Base-by-base conservation (phyloP, 2,113 vertebrate species). In the Microtus montanus region DNA sequence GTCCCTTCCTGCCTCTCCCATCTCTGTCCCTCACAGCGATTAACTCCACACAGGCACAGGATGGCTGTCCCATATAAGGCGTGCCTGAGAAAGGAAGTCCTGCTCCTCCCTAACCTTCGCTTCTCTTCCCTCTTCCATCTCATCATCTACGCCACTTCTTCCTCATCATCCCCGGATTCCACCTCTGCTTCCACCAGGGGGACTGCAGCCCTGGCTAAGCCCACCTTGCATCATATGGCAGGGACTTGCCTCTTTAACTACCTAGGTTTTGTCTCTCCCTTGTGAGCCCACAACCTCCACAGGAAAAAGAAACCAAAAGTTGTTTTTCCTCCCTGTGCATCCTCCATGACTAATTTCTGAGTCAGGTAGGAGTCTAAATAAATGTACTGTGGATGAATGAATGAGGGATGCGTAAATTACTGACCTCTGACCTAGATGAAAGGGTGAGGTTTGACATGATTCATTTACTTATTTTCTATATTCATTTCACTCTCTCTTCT, bases 1-100 rank as follows among this genome's bases (percentile, higher is more conserved):
- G 33, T 19, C 24, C 26, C 22, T 28, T 24, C 75, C 28, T 28
- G n/a, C 26, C 52, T 77, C 71, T 15, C 33, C 15, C 2, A 49
- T 4, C 20, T 1, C 47, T 63, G 49, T 33, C 41, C 12, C 71
- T 17, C 2, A 7, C 41, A n/a, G 44, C 15, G 84, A 1, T 28
- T 44, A 9, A 44, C 7, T 44, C 13, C 24, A 20, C 0, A 0
- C 0, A 52, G 5, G 26, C 0, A 0, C 1, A 52, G 3, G n/a
- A 8, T 0, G 7, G 9, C 28, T 13, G 2, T 0, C 3, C 0
- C 13, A 35, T 0, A 1, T 0, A 7, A 26, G 17, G 15, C 71
- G 14, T 0, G 54, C 26, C 54, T 73, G 15, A 9, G 52, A 4
- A 4, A 0, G 3, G 6, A 24, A 2, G 33, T 58, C 70, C 20